Percentiles rank a stretch among this genome's conserved stretches.
phyloP scores from a whole-genome alignment of 2,888 invertebrate species.

The Gibbula magus region DNA sequence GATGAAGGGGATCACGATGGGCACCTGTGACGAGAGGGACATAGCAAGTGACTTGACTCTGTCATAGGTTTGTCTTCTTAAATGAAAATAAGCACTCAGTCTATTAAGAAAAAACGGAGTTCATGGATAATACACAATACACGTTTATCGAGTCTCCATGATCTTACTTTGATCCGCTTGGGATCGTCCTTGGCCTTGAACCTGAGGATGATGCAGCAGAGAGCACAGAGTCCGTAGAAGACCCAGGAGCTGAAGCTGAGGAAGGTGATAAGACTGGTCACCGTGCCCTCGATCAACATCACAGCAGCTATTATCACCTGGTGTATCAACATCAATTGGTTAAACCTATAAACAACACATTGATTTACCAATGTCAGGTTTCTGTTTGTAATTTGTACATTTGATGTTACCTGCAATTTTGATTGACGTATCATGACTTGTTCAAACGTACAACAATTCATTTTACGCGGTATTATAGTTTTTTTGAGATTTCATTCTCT shows the following conservation, averaged over 20 bases:
- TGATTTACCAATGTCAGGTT: too few species aligned
- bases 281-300: background rate
- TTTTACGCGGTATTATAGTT: too few species aligned
- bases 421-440: too few species aligned
- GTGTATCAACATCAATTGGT: background rate
- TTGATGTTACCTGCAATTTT: too few species aligned
- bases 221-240: background rate
- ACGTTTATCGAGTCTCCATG: too few species aligned
- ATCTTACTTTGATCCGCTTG: background rate
- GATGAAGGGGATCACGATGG: constrained; percentile 89
- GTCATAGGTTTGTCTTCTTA: too few species aligned
- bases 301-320: background rate
- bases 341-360: background rate
- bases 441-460: too few species aligned
- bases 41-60: background rate
- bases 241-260: background rate
- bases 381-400: too few species aligned
- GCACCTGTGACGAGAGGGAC: constrained; percentile 51
- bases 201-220: background rate
- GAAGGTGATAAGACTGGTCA: constrained; percentile 6
- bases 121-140: too few species aligned
- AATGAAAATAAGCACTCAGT: too few species aligned
- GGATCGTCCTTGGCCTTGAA: constrained; percentile 14
- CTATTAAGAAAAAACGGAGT: too few species aligned
- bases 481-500: too few species aligned